phyloP scores from a whole-genome alignment of 2,797 vertebrate genomes.

The Brachyrhaphis roseni region DNA sequence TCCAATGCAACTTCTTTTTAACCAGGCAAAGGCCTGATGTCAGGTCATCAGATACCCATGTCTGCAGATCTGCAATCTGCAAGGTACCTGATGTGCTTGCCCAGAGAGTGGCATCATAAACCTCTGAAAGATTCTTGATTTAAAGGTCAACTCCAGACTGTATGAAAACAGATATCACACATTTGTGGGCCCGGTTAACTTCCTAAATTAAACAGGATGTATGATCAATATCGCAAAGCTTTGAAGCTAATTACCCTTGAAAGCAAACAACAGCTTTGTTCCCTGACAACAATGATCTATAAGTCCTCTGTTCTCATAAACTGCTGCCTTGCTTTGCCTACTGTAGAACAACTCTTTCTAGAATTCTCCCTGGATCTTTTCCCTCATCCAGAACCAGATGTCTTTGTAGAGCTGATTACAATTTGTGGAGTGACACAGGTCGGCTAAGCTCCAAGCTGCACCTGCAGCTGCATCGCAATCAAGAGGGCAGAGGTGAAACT shows the following conservation, averaged over 20 bases:
- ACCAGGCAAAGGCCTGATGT: slow-evolving; percentile 23
- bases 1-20: slow-evolving; percentile 28
- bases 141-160: not conserved
- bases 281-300: slow-evolving; percentile 15
- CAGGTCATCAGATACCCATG: slow-evolving; percentile 14
- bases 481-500: slow-evolving; percentile 58
- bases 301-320: slow-evolving; percentile 1
- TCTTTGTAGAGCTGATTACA: slow-evolving; percentile 64
- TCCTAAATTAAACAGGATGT: slow-evolving; percentile 7
- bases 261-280: slow-evolving; percentile 6
- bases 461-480: slow-evolving; percentile 72
- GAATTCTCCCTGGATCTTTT: slow-evolving; percentile 34
- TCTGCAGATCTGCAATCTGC: slow-evolving; percentile 16
- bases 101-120: slow-evolving; percentile 1
- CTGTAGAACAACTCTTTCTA: slow-evolving; percentile 44
- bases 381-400: slow-evolving; percentile 61
- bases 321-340: slow-evolving; percentile 8
- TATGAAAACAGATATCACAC: not conserved
- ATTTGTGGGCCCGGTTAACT: not conserved
- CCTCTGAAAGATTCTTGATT: not conserved
- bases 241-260: slow-evolving; percentile 12
- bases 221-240: not conserved
- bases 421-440: slow-evolving; percentile 57
- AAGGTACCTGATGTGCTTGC: not conserved
- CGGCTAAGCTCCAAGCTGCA: slow-evolving; percentile 60